Evolutionary conservation across 2,797 vertebrate species (phyloP).

Genomic region (Fringilla coelebs): DNA sequence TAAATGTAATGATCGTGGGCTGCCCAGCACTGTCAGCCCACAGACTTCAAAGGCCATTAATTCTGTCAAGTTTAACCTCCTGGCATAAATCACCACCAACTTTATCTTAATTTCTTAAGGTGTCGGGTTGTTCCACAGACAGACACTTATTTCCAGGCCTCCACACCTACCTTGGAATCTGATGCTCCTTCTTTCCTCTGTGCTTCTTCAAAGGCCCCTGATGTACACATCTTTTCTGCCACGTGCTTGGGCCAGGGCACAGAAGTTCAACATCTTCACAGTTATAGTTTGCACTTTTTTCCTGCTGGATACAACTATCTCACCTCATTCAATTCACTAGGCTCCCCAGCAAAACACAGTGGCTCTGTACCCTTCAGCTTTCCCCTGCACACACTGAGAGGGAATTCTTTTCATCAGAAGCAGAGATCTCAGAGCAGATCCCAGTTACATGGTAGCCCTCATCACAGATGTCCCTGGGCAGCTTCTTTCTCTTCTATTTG

Average conservation of each 20-base stretch:
- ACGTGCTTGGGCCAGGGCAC: neutral
- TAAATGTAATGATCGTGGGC: neutral
- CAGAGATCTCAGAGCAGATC: neutral
- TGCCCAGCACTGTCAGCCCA: neutral
- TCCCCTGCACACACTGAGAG: accelerated
- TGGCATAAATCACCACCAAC: neutral
- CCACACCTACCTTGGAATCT: neutral
- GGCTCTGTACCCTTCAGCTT: neutral
- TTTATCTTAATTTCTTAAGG: neutral
- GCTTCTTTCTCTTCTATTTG: neutral
- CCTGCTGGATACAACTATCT: neutral
- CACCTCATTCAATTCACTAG: neutral
- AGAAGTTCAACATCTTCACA: neutral
- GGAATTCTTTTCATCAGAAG: neutral
- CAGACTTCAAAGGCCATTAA: accelerated
- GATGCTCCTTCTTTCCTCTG: neutral
- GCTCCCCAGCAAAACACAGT: accelerated
- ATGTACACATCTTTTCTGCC: neutral
- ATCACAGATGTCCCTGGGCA: neutral
- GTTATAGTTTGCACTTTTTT: neutral
- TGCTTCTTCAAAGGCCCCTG: neutral
- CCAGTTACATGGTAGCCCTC: neutral
- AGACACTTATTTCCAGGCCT: neutral
- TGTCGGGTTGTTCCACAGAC: accelerated
- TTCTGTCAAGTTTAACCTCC: neutral